Base-by-base conservation (phyloP, 2,113 vertebrate genomes). In the Herpetotheres cachinnans region DNA sequence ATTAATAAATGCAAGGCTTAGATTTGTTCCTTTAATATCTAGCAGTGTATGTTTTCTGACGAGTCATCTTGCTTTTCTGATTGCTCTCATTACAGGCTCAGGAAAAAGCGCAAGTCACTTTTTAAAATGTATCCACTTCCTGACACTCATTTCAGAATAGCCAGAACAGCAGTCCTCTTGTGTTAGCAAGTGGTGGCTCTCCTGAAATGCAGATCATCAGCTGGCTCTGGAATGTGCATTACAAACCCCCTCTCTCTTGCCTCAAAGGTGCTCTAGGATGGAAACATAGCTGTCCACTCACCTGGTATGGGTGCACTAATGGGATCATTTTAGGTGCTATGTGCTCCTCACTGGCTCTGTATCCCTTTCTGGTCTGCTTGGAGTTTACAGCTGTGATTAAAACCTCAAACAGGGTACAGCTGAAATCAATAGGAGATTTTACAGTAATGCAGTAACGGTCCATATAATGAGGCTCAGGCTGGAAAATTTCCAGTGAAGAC, bases 1-100 rank as follows among this genome's bases (percentile, higher is more conserved):
- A 87, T 93, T 96, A 92, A 93, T 52, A 92, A 96, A 94, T 62
- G 44, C 86, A 89, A 69, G 54, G 47, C 34, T 97, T 77, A 73
- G 85, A 70, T 90, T 90, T 94, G 80, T 77, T 95, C 86, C 90
- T 71, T 38, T 79, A 40, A 50, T 21, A 87, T 61, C 46, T 21
- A 90, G 30, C 72, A 70, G 66, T 29, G 24, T 24, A 2, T 34
- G 70, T 71, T 90, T 91, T 78, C 90, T 94, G 89, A 84, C 9
- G 7, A 95, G 46, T 82, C 69, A 52, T 86, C 72, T 90, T 38
- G 36, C 79, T 83, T 86, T 92, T 63, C 79, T 77, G 86, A 92
- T 89, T 77, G 91, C 73, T 91, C 40, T 88, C 87, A 69, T 76
- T 89, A 85, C 44, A 67, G 71, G 83, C 89, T 71, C 65, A 77